Percentiles rank a stretch among this genome's conserved stretches.
Evolutionary conservation across 1,140 invertebrate species (phyloP).

Genomic region (Wasmannia auropunctata): DNA sequence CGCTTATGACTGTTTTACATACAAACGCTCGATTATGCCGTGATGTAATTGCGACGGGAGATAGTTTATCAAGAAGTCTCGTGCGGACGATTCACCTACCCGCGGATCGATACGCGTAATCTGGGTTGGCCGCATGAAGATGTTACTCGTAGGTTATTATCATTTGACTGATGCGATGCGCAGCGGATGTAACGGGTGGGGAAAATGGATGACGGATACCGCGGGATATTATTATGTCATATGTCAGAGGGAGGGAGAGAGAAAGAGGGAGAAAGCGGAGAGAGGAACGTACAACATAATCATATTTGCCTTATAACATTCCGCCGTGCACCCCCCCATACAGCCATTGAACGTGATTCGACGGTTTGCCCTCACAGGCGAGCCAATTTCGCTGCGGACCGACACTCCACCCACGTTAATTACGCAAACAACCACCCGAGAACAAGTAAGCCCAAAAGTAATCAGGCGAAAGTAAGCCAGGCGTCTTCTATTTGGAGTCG

Average conservation of each 20-base stretch:
- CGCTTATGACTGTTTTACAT: neutral
- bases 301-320: slow-evolving; percentile 43
- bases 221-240: slow-evolving; percentile 34
- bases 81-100: neutral
- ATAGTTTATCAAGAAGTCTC: neutral
- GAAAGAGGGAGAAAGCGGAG: neutral
- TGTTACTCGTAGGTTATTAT: slow-evolving; percentile 44
- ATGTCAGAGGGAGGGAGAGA: neutral
- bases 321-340: neutral
- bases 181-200: neutral
- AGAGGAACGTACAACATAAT: slow-evolving; percentile 35
- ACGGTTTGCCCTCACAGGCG: neutral
- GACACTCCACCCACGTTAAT: slow-evolving; percentile 18
- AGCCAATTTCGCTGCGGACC: slow-evolving; percentile 2
- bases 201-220: slow-evolving; percentile 41
- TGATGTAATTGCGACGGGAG: neutral
- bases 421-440: slow-evolving; percentile 6
- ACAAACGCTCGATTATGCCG: neutral
- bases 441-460: neutral
- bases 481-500: neutral
- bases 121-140: slow-evolving; percentile 6
- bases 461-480: neutral
- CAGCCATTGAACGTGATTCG: slow-evolving; percentile 12
- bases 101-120: slow-evolving; percentile 10
- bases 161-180: slow-evolving; percentile 34